These are phyloP conservation scores for Agrilus mali DNA, from an alignment of 2,888 invertebrate genomes.

Conservation along the genomic window DNA sequence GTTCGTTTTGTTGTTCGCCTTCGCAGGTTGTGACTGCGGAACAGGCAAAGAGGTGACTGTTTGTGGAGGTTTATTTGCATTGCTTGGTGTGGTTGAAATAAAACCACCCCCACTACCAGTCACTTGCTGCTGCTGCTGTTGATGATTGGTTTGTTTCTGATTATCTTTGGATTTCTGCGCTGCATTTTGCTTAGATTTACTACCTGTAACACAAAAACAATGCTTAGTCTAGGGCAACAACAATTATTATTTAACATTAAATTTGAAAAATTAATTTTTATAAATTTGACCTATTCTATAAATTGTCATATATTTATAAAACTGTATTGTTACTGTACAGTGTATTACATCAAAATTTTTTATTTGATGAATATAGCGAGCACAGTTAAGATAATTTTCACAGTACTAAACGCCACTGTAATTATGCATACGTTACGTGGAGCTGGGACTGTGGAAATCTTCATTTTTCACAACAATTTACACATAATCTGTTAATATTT, in stretches of 20 bases:
- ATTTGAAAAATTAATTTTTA: no score
- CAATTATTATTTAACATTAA: no score
- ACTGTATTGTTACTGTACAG: not conserved
- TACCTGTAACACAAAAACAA: no score
- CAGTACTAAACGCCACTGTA: conserved; percentile 8
- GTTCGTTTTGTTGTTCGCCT: conserved; percentile 37
- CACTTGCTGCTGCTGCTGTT: conserved; percentile 12
- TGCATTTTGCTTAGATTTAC: conserved; percentile 26
- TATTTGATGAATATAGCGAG: conserved; percentile 6
- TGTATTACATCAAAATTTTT: conserved; percentile 2
- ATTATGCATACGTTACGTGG: conserved; percentile 2
- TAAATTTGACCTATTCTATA: no score
- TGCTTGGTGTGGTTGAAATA: conserved; percentile 6
- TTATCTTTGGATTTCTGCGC: conserved; percentile 21
- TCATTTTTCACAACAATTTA: no score
- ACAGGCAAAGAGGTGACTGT: conserved; percentile 17
- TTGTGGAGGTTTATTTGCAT: conserved; percentile 9
- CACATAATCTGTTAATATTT: no score
- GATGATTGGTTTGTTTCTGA: not conserved
- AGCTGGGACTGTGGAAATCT: conserved; percentile 8
- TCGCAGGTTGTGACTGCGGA: conserved; percentile 33
- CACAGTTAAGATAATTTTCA: conserved; percentile 5
- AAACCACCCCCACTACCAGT: conserved; percentile 12
- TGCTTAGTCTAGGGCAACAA: no score
- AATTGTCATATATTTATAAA: not conserved